These are phyloP conservation scores for Cassiopea xamachana DNA, from an alignment of 30 jellyfish, hydroid and myxozoan species.

Conservation along the genomic window DNA sequence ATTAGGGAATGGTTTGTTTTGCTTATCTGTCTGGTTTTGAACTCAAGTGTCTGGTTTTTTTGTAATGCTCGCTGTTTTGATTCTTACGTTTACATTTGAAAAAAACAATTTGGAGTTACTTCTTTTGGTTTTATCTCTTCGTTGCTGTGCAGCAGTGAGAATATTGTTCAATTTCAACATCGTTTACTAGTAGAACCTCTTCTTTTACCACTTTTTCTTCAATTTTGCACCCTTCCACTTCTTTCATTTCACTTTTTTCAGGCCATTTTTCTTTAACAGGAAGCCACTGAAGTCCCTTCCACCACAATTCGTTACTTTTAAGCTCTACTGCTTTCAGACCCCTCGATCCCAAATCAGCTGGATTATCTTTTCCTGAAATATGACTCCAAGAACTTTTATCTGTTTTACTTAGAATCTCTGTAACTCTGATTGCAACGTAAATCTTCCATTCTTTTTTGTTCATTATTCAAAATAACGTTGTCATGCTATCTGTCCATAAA, in stretches of 20 bases:
- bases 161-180: not conserved
- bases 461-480: slow-evolving; percentile 31
- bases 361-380: slow-evolving; percentile 43
- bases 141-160: not conserved
- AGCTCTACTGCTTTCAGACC: slow-evolving; percentile 32
- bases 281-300: slow-evolving; percentile 60
- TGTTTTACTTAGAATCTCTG: slow-evolving; percentile 27
- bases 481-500: slow-evolving; percentile 62
- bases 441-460: slow-evolving; percentile 37
- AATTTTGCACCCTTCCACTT: not conserved
- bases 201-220: not conserved
- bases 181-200: not conserved
- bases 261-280: not conserved
- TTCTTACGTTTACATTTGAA: no score
- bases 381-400: slow-evolving; percentile 12
- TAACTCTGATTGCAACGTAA: slow-evolving; percentile 38
- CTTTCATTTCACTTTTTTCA: not conserved
- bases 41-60: no score
- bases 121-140: not conserved
- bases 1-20: no score
- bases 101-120: not conserved
- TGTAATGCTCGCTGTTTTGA: no score
- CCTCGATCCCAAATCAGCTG: slow-evolving; percentile 69
- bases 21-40: no score
- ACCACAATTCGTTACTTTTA: slow-evolving; percentile 36